Conservation (phyloP, 2,797 vertebrate species). For the Chiloscyllium punctatum region DNA sequence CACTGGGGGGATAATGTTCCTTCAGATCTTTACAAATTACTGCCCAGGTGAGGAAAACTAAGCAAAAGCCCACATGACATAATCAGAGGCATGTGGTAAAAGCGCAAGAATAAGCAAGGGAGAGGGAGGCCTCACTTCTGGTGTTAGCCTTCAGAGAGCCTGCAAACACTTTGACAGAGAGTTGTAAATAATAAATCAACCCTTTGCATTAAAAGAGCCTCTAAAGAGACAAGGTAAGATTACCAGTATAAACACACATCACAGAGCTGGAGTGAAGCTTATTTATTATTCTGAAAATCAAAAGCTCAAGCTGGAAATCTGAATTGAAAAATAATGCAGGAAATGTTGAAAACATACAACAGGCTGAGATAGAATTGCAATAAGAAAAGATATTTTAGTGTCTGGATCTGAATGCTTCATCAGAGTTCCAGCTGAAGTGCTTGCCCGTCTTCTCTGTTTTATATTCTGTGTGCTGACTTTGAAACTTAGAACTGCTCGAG, state of each 20-base stretch:
- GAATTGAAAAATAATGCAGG: neutral
- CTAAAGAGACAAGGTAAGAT: neutral
- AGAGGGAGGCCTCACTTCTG: neutral
- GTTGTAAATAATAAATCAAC: constrained; percentile 16
- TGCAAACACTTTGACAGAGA: neutral
- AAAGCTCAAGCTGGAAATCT: neutral
- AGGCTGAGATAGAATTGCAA: neutral
- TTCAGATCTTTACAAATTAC: constrained; percentile 51
- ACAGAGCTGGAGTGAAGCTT: neutral
- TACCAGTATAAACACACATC: neutral
- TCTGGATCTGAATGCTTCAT: neutral
- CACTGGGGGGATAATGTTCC: constrained; percentile 44
- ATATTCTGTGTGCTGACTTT: neutral
- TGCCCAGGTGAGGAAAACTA: constrained; percentile 53
- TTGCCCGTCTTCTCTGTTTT: neutral
- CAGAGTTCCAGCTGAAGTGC: neutral
- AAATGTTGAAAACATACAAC: neutral
- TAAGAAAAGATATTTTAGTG: neutral
- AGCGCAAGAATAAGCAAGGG: neutral
- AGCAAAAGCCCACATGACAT: constrained; percentile 42
- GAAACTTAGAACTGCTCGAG: neutral
- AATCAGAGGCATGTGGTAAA: constrained; percentile 6
- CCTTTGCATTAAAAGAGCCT: neutral
- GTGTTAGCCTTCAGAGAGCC: neutral
- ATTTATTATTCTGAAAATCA: neutral